Evolutionary conservation across 64 coral and sea anemone species (phyloP).

Genomic region (Dendrophyllia cribrosa): DNA sequence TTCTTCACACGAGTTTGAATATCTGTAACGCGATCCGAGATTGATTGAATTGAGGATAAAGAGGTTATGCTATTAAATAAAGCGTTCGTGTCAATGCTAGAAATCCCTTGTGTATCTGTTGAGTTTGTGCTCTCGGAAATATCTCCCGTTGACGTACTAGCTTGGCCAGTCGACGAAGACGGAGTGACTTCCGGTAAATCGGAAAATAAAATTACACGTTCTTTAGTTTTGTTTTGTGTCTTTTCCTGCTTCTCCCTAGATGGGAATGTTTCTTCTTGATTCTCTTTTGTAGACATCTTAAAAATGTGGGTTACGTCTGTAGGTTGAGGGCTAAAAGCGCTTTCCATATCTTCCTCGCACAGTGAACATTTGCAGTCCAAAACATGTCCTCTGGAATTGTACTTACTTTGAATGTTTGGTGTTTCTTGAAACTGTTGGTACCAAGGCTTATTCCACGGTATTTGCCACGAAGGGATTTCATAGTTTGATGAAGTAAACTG

Average conservation of each 20-base stretch:
- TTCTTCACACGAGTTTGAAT: constrained; percentile 68
- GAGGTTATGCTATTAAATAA: constrained; percentile 62
- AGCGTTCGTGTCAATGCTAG: constrained; percentile 17
- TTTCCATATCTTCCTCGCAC: constrained; percentile 86
- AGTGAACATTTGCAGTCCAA: constrained; percentile 75
- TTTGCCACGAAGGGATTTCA: constrained; percentile 95
- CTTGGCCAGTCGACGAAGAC: background rate
- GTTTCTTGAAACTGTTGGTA: constrained; percentile 76
- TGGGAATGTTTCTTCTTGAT: background rate
- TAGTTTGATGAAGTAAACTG: constrained; percentile 87
- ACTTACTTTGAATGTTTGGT: constrained; percentile 57
- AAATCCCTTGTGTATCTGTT: background rate
- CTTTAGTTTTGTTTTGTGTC: constrained; percentile 6
- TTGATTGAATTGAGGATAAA: constrained; percentile 63
- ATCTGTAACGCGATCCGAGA: constrained; percentile 66
- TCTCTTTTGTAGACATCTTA: constrained; percentile 21
- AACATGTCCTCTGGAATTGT: constrained; percentile 74
- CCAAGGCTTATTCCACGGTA: constrained; percentile 90
- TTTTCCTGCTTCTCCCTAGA: constrained; percentile 21
- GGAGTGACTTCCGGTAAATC: constrained; percentile 61
- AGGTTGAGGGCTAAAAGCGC: constrained; percentile 44
- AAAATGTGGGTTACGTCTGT: constrained; percentile 34
- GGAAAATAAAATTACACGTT: constrained; percentile 54
- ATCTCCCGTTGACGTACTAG: constrained; percentile 3
- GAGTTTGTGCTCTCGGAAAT: background rate